Evolutionary conservation across 2,797 vertebrate genomes (phyloP), one percentile per base, ranked within the genome.

Genomic region (Smutsia gigantea): DNA sequence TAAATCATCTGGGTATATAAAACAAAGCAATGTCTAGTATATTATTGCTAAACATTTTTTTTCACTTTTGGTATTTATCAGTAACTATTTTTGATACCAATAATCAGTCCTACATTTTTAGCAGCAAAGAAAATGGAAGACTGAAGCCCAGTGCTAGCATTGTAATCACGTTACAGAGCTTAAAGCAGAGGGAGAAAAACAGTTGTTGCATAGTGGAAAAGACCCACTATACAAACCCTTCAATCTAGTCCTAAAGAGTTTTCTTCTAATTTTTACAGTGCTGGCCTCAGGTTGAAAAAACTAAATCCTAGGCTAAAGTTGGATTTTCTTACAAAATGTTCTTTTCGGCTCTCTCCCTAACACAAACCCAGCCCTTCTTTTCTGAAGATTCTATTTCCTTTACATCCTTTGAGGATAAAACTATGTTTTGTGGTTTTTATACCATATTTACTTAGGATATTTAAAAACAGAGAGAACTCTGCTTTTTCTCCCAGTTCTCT

Each of bases 341-440:
- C 68, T 87, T 93, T 82, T 49, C 19, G n/a, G 21, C n/a, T 78
- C 29, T 92, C 39, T 94, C 63, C 18, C 27, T 27, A 31, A 63
- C 64, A 51, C 29, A 82, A 74, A 82, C 6, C 29, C 5, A 84
- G 57, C 23, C 7, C 25, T 71, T 39, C 53, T 74, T 83, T 86
- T 34, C 64, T 68, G 57, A 95, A 90, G 63, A 82, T 92, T 81
- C 63, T 91, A 31, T 88, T 92, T 92, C 61, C 86, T 90, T 94
- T 91, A 34, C 18, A 59, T 61, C 63, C n/a, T 96, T 92, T 88
- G 81, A 77, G 37, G 9, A 94, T 82, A 66, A 71, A 96, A 59
- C 21, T 49, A 68, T 64, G 31, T 10, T 74, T 92, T 93, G 81
- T 74, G 25, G 53, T 42, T 93, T 90, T 93, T 29, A 75, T 51